These are phyloP conservation scores for Notarius quadriscutis DNA, from an alignment of 2,113 vertebrate genomes.

Conservation along the genomic window DNA sequence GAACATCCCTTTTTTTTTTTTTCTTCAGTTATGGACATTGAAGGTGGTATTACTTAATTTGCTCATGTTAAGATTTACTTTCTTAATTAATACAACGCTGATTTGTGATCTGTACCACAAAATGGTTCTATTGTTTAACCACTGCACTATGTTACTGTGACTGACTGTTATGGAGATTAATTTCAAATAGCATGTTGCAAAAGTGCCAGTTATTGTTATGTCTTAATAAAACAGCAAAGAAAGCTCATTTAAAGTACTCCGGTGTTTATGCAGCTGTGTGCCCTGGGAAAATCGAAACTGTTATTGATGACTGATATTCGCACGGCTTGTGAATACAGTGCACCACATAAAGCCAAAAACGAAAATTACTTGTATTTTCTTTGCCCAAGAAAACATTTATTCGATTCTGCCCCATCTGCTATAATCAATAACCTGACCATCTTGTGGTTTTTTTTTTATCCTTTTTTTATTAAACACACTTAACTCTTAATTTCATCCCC, in stretches of 20 bases:
- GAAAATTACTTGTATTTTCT: constrained; percentile 99
- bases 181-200: constrained; percentile 56
- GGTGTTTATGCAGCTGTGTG: constrained; percentile 84
- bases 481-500: constrained; percentile 99
- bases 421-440: constrained; percentile 99
- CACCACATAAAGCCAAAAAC: constrained; percentile 86
- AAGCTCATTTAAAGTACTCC: constrained; percentile 72
- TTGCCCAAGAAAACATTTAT: constrained; percentile 96
- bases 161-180: constrained; percentile 57
- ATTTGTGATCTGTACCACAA: constrained; percentile 25
- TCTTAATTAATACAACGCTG: constrained; percentile 21
- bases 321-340: constrained; percentile 80
- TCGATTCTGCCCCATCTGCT: constrained; percentile 97
- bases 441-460: constrained; percentile 91
- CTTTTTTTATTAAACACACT: constrained; percentile 99
- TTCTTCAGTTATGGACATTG: background rate
- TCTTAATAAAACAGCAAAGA: constrained; percentile 64
- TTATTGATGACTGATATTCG: constrained; percentile 89
- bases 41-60: constrained; percentile 4
- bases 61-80: constrained; percentile 31
- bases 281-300: constrained; percentile 85
- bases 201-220: constrained; percentile 61
- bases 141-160: constrained; percentile 38
- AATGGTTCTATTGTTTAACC: constrained; percentile 37
- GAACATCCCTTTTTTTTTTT: constrained; percentile 11